Base-by-base conservation (phyloP, 2,888 invertebrate genomes). In the Bembecia ichneumoniformis region DNA sequence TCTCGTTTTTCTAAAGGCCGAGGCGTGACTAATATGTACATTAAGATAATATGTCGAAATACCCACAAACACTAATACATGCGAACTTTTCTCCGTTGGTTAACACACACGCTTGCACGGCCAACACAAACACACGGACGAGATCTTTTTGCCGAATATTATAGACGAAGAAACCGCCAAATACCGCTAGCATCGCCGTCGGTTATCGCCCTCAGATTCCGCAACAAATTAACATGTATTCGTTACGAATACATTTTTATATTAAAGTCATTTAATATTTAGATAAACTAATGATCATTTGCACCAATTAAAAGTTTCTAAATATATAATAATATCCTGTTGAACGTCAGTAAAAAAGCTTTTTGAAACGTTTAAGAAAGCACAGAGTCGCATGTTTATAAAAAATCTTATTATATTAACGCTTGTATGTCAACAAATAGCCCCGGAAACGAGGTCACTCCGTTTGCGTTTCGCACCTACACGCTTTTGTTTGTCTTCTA, bases 151-250 rank as follows among this genome's bases (percentile, higher is more conserved):
- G 79, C 78, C 67, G 77, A 82, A 82, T 82, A 75, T 82, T 76
- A 82, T 77, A 77, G 73, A 57, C 73, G 71, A 80, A 75, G 81
- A 82, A 82, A 83, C 83, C 83, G 68, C 82, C 77, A 68, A 81
- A 82, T 86, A 86, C 86, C 86, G 86, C 86, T 86, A 86, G 74
- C 76, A 70, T 60, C 64, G 71, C 70, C 67, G 74, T 69, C 84
- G 84, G 86, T 84, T 87, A 84, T 84, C 86, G 86, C 86, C 84
- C 86, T 84, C 84, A 58, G 82, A 82, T 86, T 84, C 86, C 84
- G 86, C 83, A 87, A 87, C 82, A 84, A 86, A 87, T 87, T 87
- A 87, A 82, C 84, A 87, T 86, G 86, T 83, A 87, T 87, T 84
- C 82, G 73, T 84, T 82, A 83, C 84, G 77, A 72, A 77, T 78